Evolutionary conservation across 2,113 vertebrate species (phyloP).

Genomic region (Gopherus evgoodei): DNA sequence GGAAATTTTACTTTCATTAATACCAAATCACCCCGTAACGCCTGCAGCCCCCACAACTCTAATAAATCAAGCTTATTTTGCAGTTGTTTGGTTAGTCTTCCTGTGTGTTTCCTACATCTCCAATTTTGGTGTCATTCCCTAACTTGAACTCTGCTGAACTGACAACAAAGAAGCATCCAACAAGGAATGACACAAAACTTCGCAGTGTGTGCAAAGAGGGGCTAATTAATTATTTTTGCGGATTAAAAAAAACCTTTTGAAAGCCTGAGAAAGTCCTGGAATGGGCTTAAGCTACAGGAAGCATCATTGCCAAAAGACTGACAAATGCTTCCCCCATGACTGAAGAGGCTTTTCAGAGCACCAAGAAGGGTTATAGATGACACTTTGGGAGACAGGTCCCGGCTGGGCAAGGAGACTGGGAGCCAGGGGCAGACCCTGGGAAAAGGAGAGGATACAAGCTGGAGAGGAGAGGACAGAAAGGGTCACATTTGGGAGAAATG

Average conservation of each 20-base stretch:
- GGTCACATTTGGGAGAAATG: background rate
- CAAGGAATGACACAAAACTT: background rate
- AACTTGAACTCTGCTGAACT: background rate
- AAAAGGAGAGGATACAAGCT: background rate
- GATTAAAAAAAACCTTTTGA: background rate
- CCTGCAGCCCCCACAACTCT: background rate
- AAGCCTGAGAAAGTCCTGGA: background rate
- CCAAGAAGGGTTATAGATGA: background rate
- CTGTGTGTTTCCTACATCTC: background rate
- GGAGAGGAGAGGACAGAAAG: background rate
- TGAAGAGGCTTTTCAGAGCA: fast-evolving
- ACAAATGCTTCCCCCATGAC: background rate
- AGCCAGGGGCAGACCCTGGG: background rate
- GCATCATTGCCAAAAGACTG: background rate
- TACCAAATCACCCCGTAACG: background rate
- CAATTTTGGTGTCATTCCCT: background rate
- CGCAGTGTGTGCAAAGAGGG: fast-evolving
- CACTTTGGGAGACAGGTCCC: background rate
- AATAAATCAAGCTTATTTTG: background rate
- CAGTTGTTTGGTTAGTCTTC: background rate
- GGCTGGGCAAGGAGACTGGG: background rate
- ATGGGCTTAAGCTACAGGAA: fast-evolving
- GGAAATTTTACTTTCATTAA: background rate
- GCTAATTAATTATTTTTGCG: background rate
- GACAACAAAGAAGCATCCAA: background rate